phyloP scores from a whole-genome alignment of 2,888 invertebrate genomes.

The Dinocampus coccinellae region DNA sequence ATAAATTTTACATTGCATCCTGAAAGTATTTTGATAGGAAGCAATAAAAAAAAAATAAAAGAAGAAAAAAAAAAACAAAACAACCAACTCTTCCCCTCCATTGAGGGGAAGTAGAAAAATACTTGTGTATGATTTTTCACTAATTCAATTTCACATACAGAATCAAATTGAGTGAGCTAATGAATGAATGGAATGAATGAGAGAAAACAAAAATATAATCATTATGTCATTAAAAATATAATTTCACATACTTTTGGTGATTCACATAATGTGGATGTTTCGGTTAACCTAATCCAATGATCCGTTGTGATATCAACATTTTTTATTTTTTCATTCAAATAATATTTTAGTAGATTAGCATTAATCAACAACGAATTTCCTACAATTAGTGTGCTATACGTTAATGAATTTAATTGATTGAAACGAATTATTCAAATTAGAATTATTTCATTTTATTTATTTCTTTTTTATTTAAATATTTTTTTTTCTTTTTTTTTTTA shows the following conservation, averaged over 20 bases:
- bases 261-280: not conserved
- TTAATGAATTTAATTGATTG: not conserved
- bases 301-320: not conserved
- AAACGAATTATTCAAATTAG: not conserved
- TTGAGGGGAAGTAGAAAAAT: not conserved
- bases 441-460: not conserved
- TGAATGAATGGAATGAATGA: no score
- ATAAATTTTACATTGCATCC: constrained; percentile 11
- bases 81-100: not conserved
- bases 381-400: no score
- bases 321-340: no score
- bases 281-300: not conserved
- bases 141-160: no score
- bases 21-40: constrained; percentile 16
- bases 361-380: not conserved
- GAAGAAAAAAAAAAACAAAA: not conserved
- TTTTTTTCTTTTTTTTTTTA: not conserved
- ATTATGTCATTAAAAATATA: not conserved
- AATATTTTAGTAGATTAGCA: not conserved
- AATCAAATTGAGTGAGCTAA: no score
- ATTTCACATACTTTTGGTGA: not conserved
- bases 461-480: not conserved
- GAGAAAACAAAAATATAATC: not conserved
- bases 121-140: no score
- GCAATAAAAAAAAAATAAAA: not conserved